Base-by-base conservation (phyloP, 1,140 invertebrate genomes). In the Drosophila elegans region DNA sequence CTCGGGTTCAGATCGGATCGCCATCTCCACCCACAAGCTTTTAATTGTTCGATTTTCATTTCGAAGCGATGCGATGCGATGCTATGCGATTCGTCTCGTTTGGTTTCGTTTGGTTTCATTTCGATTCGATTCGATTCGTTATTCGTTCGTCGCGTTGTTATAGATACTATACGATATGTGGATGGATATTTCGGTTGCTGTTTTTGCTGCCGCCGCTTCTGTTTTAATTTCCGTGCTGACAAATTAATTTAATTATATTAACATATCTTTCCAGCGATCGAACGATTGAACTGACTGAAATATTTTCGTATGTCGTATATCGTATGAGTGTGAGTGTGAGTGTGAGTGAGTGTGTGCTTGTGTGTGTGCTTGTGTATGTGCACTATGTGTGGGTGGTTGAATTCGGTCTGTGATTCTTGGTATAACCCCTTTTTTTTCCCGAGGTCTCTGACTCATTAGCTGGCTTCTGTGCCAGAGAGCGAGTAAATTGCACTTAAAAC, bases 181-280 rank as follows among this genome's bases (percentile, higher is more conserved):
- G 25, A 49, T 34, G 32, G 32, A 34, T 42, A 44, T 77, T 60
- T 75, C 44, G 53, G 49, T 68, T 41, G 32, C 27, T 42, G 44
- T 34, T 12, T 32, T 55, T 32, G 29, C 29, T 68, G 57, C 48
- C 56, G 80, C 63, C 13, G 46, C 41, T 68, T 67, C 49, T 71
- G 78, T 84, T 88, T 88, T 88, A 88, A 88, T 88, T 88, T 88
- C 84, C 84, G 84, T 80, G 84, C 84, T 88, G 84, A 88, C 84
- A 88, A 88, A 88, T 88, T 88, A 88, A 88, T 88, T 88, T 89
- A 88, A 88, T 88, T 88, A 88, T 88, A 88, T 88, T 88, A 88
- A 88, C 84, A 88, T 88, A 88, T 88, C 84, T 89, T 59, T 63
- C 52, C 66, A 66, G 78, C 84, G 85, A 88, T 89, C 85, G 85